phyloP scores from a whole-genome alignment of 2,113 vertebrate genomes.

The Alectura lathami region DNA sequence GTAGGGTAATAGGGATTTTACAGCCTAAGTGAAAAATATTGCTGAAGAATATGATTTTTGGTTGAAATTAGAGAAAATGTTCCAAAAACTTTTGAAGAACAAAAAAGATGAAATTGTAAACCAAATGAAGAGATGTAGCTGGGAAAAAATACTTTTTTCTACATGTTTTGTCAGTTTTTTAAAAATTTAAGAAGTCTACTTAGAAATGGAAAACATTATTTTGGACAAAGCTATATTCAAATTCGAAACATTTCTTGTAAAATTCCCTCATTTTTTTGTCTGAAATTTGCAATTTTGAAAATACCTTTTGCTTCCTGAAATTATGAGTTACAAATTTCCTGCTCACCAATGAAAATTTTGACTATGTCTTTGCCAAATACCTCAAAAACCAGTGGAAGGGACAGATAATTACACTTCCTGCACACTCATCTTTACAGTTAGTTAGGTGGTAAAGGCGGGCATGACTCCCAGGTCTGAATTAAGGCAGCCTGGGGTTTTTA shows the following conservation, averaged over 20 bases:
- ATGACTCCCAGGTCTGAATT: background rate
- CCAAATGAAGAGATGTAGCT: background rate
- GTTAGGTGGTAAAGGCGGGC: conserved; percentile 29
- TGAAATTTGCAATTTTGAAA: background rate
- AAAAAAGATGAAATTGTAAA: background rate
- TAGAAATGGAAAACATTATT: background rate
- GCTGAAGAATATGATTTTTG: background rate
- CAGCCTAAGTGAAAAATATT: background rate
- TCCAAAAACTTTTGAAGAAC: background rate
- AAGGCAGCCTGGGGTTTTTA: background rate
- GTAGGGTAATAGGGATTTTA: background rate
- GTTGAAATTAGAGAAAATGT: background rate
- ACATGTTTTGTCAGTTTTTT: background rate
- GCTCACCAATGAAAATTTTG: background rate
- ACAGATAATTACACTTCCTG: conserved; percentile 28
- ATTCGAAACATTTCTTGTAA: background rate
- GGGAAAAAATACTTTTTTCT: background rate
- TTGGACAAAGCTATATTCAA: background rate
- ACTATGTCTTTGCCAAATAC: background rate
- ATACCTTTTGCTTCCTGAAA: background rate
- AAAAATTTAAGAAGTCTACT: background rate
- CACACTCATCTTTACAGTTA: background rate
- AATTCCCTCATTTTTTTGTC: background rate
- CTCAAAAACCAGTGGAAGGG: conserved; percentile 21
- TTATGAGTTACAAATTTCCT: background rate